Conservation (phyloP, 2,888 invertebrate genomes). For the Merodon equestris region DNA sequence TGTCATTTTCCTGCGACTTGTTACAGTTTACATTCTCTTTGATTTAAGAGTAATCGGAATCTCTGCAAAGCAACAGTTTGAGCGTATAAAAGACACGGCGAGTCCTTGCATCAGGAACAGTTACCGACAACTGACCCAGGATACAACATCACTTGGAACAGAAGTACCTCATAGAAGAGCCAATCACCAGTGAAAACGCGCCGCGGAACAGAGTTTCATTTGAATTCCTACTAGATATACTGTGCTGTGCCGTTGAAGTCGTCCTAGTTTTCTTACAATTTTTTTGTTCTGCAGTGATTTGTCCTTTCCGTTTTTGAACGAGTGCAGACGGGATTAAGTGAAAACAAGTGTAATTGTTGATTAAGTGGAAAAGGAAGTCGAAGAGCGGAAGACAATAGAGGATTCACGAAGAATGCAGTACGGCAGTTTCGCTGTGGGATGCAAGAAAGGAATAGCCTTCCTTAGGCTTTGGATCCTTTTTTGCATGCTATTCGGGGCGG, state of each 20-base stretch:
- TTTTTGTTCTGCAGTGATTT: too few species aligned
- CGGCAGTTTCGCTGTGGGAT: constrained; percentile 47
- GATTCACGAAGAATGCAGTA: constrained; percentile 47
- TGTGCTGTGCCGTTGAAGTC: too few species aligned
- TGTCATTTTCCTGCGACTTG: constrained; percentile 29
- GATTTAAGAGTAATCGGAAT: constrained; percentile 35
- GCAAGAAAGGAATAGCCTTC: constrained; percentile 38
- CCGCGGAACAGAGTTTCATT: constrained; percentile 26
- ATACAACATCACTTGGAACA: constrained; percentile 33
- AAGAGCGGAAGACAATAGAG: not conserved
- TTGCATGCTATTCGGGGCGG: constrained; percentile 55
- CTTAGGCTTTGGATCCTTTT: constrained; percentile 52
- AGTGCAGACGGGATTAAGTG: constrained; percentile 10
- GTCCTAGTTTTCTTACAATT: too few species aligned
- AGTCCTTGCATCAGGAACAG: constrained; percentile 35
- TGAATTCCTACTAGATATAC: not conserved
- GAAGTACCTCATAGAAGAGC: too few species aligned
- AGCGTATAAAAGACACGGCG: constrained; percentile 48
- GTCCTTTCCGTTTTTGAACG: constrained; percentile 2
- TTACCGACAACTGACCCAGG: constrained; percentile 34
- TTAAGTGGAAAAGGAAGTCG: constrained; percentile 18
- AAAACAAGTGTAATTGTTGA: constrained; percentile 25
- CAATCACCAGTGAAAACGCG: constrained; percentile 25
- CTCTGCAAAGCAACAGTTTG: constrained; percentile 54
- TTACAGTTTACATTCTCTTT: constrained; percentile 36